A percentile compares a stretch with the other conserved stretches of the same genome.
These are phyloP conservation scores for Bombus confusus DNA, from an alignment of 1,140 invertebrate species.

Conservation along the genomic window DNA sequence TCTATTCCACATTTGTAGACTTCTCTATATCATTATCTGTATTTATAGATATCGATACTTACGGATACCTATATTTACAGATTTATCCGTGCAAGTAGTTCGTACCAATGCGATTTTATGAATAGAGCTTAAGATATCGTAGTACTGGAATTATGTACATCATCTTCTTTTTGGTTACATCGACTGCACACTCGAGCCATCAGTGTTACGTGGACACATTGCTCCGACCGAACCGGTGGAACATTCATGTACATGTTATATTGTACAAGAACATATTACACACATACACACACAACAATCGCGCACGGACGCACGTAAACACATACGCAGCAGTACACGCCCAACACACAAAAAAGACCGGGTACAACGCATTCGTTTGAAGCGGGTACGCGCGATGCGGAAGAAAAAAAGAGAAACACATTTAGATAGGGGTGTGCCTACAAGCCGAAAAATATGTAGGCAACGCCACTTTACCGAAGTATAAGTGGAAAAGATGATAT, in stretches of 20 bases:
- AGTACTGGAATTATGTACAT: not conserved
- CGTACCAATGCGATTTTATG: not conserved
- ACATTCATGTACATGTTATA: conserved; percentile 59
- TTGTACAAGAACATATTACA: conserved; percentile 40
- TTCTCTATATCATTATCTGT: not conserved
- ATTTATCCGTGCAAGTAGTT: not conserved
- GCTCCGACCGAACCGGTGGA: conserved; percentile 66
- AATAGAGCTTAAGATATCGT: conserved; percentile 2
- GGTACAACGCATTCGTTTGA: conserved; percentile 70
- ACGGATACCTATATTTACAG: conserved; percentile 4
- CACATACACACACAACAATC: conserved; percentile 4
- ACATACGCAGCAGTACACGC: conserved; percentile 41
- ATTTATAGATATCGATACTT: conserved; percentile 2
- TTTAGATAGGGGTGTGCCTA: conserved; percentile 75
- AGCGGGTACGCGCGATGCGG: conserved; percentile 66
- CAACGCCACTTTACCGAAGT: conserved; percentile 74
- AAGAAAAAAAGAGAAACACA: conserved; percentile 64
- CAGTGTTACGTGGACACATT: conserved; percentile 62
- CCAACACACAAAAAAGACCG: conserved; percentile 41
- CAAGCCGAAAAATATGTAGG: conserved; percentile 70
- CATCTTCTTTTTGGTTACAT: conserved; percentile 21
- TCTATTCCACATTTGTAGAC: not conserved
- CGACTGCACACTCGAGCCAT: conserved; percentile 55
- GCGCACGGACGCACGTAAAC: conserved; percentile 41
- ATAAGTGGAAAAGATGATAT: conserved; percentile 74